Conservation (phyloP, 2,888 invertebrate species). For the Pristionchus japonicus region DNA sequence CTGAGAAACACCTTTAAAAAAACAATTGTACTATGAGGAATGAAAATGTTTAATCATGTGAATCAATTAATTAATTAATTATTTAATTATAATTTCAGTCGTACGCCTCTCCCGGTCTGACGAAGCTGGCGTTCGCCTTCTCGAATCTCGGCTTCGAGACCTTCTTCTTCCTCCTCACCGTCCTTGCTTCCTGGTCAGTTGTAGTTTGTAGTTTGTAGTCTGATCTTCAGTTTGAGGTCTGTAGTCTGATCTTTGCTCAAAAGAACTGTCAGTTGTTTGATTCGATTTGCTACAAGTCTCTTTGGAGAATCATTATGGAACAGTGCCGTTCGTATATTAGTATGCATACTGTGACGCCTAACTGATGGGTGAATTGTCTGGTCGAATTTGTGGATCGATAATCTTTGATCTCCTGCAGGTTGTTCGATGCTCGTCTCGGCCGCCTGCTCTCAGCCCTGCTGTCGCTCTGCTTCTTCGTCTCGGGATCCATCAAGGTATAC, state of each 20-base stretch:
- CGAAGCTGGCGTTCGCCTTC: conserved; percentile 52
- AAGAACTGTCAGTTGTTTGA: too few relatives aligned
- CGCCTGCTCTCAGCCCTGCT: conserved; percentile 54
- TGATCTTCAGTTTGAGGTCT: neutral
- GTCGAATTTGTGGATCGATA: neutral
- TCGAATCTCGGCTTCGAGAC: conserved; percentile 54
- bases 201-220: conserved; percentile 12
- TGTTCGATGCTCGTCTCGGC: conserved; percentile 55
- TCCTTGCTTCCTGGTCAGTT: conserved; percentile 42
- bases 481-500: conserved; percentile 53
- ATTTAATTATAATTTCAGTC: conserved; percentile 49
- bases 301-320: neutral
- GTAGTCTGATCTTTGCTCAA: neutral
- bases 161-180: conserved; percentile 54
- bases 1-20: too few relatives aligned
- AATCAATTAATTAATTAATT: too few relatives aligned
- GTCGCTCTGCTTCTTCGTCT: conserved; percentile 53
- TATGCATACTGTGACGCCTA: neutral
- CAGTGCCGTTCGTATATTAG: neutral
- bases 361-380: neutral
- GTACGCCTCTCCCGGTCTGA: conserved; percentile 45
- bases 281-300: too few relatives aligned
- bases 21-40: too few relatives aligned
- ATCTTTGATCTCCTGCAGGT: conserved; percentile 46
- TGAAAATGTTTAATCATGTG: too few relatives aligned